Evolutionary conservation across 2,113 vertebrate species (phyloP), one percentile per base, ranked within the genome.

Genomic region (Cyanoderma ruficeps): DNA sequence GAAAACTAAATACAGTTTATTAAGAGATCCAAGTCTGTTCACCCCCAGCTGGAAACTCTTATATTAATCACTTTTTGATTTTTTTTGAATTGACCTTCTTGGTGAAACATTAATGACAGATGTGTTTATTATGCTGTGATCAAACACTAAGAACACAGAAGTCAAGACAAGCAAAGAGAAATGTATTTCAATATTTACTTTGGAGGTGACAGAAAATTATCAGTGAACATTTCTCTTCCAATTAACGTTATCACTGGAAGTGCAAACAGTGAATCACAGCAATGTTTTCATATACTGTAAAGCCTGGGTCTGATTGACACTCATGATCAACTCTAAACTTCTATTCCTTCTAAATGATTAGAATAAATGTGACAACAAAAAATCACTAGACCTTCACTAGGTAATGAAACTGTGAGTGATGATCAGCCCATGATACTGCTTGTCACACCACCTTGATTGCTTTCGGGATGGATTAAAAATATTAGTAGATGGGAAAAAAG

Each of bases 341-440:
- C 72, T 56, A 37, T 78, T 77, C 27, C 80, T 89, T 78, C 31
- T 60, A 91, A 89, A 64, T 60, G 1, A 85, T 87, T 79, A 72
- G 39, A 84, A 84, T 75, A 89, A 83, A 95, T 83, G 33, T 92
- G 92, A 91, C 83, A 89, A 68, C 8, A 9, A 89, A 92, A 93
- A 89, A 61, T 92, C 72, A 84, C 72, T 72, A 89, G 77, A 49
- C 65, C 69, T 96, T 92, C 61, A 3, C 81, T 64, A 44, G 74
- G 41, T 79, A 96, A 94, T 95, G 94, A 95, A 97, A 94, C n/a
- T 60, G 22, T 78, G 91, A 95, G 39, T 89, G 80, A 94, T 79
- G 83, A 94, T 35, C 46, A 82, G 80, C n/a, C 37, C 25, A 9
- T 35, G 76, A 37, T 64, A 56, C 27, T 61, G 11, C 56, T 89